A percentile compares a stretch with the other conserved stretches of the same genome.
Conservation (phyloP, 2,797 vertebrate genomes). For the Cygnus olor region DNA sequence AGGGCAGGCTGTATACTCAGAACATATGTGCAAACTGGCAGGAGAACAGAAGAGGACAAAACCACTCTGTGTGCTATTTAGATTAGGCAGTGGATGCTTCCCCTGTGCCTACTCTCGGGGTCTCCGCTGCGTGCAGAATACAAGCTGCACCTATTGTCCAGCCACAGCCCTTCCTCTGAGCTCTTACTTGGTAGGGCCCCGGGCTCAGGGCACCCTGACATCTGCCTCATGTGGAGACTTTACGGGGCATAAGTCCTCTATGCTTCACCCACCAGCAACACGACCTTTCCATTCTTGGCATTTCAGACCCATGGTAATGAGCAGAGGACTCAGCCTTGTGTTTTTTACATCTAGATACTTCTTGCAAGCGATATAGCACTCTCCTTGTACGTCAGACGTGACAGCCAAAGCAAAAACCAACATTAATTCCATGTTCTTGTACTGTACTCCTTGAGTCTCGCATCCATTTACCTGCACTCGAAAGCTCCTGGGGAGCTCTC, state of each 20-base stretch:
- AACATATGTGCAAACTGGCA: conserved; percentile 73
- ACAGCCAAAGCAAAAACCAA: conserved; percentile 40
- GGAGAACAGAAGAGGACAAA: conserved; percentile 69
- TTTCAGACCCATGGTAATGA: not conserved
- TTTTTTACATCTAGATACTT: conserved; percentile 16
- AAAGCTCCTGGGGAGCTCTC: conserved; percentile 70
- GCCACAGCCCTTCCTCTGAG: not conserved
- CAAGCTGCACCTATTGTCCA: conserved; percentile 43
- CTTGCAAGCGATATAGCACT: conserved; percentile 26
- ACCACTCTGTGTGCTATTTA: conserved; percentile 65
- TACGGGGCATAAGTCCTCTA: not conserved
- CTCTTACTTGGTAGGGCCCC: not conserved
- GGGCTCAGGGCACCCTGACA: not conserved
- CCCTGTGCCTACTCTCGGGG: conserved; percentile 45
- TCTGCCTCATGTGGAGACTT: not conserved
- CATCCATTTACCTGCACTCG: conserved; percentile 76
- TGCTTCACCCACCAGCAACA: not conserved
- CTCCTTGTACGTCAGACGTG: conserved; percentile 40
- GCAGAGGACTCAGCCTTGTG: not conserved
- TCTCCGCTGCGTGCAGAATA: not conserved
- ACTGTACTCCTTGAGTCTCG: conserved; percentile 39
- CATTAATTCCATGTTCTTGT: conserved; percentile 48
- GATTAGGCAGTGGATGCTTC: conserved; percentile 56
- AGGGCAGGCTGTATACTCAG: conserved; percentile 65
- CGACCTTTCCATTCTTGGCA: not conserved